Percentiles rank a stretch among this genome's conserved stretches.
Conservation (phyloP, 1,140 invertebrate genomes). For the Melitaea cinxia region DNA sequence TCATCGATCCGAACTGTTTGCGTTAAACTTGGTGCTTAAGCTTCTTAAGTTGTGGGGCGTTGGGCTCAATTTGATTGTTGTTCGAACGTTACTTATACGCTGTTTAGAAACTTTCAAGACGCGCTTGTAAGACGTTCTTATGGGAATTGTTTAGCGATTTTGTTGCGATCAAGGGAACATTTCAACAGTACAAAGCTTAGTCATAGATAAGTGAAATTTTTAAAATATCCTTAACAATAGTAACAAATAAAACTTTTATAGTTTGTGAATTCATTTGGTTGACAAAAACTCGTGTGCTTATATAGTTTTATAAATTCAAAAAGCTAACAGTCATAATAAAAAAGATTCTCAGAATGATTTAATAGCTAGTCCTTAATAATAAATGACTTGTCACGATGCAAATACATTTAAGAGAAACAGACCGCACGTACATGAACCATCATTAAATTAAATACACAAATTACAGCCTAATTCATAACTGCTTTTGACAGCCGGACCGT, state of each 20-base stretch:
- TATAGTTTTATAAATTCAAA: not conserved
- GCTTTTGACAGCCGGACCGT: slow-evolving; percentile 25
- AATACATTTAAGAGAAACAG: slow-evolving; percentile 2
- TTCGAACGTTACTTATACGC: slow-evolving; percentile 76
- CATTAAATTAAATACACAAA: slow-evolving; percentile 30
- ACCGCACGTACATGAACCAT: slow-evolving; percentile 12
- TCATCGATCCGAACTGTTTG: slow-evolving; percentile 71
- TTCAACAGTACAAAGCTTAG: not conserved
- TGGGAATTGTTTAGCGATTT: slow-evolving; percentile 67
- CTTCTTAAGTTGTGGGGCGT: slow-evolving; percentile 45
- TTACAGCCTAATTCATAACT: slow-evolving; percentile 22
- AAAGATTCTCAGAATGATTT: slow-evolving; percentile 1
- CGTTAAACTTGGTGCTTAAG: slow-evolving; percentile 59
- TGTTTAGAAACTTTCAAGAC: slow-evolving; percentile 75
- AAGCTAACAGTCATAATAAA: not conserved
- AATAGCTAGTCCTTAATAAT: slow-evolving; percentile 7
- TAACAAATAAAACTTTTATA: not conserved
- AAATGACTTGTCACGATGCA: slow-evolving; percentile 7
- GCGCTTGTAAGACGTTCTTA: slow-evolving; percentile 64
- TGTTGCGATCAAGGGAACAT: slow-evolving; percentile 37
- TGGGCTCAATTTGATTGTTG: slow-evolving; percentile 68
- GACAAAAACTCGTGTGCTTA: not conserved
- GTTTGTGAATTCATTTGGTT: not conserved
- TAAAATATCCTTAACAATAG: not conserved
- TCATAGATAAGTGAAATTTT: not conserved